A percentile compares a stretch with the other conserved stretches of the same genome.
These are phyloP conservation scores for Sebastes iracundus DNA, from an alignment of 2,797 vertebrate species.

Conservation along the genomic window DNA sequence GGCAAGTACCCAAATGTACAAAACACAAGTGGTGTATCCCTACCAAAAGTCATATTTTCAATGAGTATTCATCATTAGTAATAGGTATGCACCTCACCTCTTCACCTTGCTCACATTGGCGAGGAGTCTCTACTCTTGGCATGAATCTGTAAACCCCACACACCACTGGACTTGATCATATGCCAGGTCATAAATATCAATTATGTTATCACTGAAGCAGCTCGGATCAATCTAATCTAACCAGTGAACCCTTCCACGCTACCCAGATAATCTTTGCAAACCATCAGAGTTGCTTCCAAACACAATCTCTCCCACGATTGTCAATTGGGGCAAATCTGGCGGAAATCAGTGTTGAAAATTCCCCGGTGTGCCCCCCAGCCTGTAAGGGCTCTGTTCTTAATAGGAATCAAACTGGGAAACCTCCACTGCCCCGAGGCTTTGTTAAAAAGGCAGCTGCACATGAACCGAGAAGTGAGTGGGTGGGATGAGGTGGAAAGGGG, in stretches of 20 bases:
- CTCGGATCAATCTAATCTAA: constrained; percentile 16
- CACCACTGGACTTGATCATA: constrained; percentile 7
- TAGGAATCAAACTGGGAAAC: constrained; percentile 28
- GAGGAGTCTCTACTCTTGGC: neutral
- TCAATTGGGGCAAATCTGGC: constrained; percentile 11
- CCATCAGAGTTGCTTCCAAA: neutral
- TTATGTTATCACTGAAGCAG: constrained; percentile 25
- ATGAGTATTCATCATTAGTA: neutral
- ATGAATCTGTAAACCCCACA: constrained; percentile 15
- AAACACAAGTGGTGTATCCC: no score
- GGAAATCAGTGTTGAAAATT: constrained; percentile 9
- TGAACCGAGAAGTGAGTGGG: neutral
- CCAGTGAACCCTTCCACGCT: neutral
- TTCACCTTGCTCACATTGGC: neutral
- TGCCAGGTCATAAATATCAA: constrained; percentile 46
- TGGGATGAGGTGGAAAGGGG: neutral
- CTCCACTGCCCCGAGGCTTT: constrained; percentile 29
- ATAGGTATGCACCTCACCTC: neutral
- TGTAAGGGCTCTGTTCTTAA: constrained; percentile 14
- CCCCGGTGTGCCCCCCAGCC: neutral
- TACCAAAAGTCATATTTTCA: neutral
- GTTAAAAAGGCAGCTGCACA: constrained; percentile 40
- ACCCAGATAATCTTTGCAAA: constrained; percentile 13
- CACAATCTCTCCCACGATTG: neutral
- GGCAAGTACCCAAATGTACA: no score